Base-by-base conservation (phyloP, 2,113 vertebrate species). In the Psettodes erumei region DNA sequence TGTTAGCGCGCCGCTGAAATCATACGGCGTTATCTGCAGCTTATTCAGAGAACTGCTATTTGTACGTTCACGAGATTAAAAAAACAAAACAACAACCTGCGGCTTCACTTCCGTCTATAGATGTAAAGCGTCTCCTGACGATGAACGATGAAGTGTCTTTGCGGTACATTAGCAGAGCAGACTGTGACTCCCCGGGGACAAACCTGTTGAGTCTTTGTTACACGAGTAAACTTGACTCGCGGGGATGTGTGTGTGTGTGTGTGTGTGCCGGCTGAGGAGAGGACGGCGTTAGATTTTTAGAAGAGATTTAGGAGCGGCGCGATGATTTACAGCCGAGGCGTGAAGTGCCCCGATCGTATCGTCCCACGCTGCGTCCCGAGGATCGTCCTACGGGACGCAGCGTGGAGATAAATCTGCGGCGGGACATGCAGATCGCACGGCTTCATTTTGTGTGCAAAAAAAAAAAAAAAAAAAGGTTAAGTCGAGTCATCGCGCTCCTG, bases 401-500 rank as follows among this genome's bases (percentile, higher is more conserved):
- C n/a, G n/a, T n/a, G n/a, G n/a, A n/a, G n/a, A n/a, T n/a, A n/a
- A n/a, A n/a, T n/a, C n/a, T n/a, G n/a, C n/a, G n/a, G n/a, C n/a
- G n/a, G 35, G 55, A 43, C 65, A 73, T 54, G 58, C 50, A 54
- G 33, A 77, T 37, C 13, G 4, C 23, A 64, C 21, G 12, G 59
- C 37, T 54, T 42, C 15, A 61, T 68, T 55, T 66, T 25, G 38
- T 56, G 2, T 50, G 32, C 2, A n/a, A n/a, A n/a, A n/a, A n/a
- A n/a, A n/a, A n/a, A n/a, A n/a, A n/a, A n/a, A n/a, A n/a, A n/a
- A n/a, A n/a, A n/a, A n/a, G n/a, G 75, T 80, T 79, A 85, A 85
- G 85, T 84, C 70, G 77, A 86, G 73, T 81, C 79, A 72, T 85
- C 73, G 42, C 38, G 30, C 78, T 60, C 40, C 75, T 85, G 81